Conservation (phyloP, 2,888 invertebrate genomes). For the Microctonus brassicae region DNA sequence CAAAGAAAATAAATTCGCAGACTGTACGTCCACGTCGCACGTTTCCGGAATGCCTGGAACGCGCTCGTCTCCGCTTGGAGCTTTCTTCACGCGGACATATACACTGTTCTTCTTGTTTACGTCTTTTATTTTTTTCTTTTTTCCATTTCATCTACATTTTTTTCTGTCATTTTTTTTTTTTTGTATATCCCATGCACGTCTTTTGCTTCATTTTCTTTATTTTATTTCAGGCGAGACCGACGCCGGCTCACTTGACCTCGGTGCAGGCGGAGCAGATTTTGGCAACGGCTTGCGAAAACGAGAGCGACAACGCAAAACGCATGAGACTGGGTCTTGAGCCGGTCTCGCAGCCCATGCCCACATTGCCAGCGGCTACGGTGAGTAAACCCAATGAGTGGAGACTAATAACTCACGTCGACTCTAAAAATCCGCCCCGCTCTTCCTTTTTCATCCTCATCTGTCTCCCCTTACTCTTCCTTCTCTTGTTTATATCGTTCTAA, state of each 20-base stretch:
- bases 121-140: constrained; percentile 20
- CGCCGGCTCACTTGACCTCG: constrained; percentile 95
- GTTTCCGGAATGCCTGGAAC: constrained; percentile 32
- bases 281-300: constrained; percentile 96
- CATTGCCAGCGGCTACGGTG: constrained; percentile 77
- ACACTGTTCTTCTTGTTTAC: constrained; percentile 5
- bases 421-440: not conserved
- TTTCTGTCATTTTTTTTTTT: constrained; percentile 16
- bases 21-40: not conserved
- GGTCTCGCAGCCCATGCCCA: constrained; percentile 90
- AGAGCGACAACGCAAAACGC: constrained; percentile 96
- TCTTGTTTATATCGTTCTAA: constrained; percentile 44
- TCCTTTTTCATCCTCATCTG: not conserved
- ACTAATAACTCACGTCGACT: constrained; percentile 34
- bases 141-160: not conserved
- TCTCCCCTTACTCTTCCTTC: constrained; percentile 43
- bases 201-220: constrained; percentile 38
- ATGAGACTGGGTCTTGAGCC: constrained; percentile 97
- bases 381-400: constrained; percentile 55
- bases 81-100: constrained; percentile 2
- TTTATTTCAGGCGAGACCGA: constrained; percentile 84
- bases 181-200: constrained; percentile 19
- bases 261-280: constrained; percentile 96
- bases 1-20: constrained; percentile 4
- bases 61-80: not conserved